Evolutionary conservation across 2,113 vertebrate species (phyloP).

Genomic region (Onychostruthus taczanowskii): DNA sequence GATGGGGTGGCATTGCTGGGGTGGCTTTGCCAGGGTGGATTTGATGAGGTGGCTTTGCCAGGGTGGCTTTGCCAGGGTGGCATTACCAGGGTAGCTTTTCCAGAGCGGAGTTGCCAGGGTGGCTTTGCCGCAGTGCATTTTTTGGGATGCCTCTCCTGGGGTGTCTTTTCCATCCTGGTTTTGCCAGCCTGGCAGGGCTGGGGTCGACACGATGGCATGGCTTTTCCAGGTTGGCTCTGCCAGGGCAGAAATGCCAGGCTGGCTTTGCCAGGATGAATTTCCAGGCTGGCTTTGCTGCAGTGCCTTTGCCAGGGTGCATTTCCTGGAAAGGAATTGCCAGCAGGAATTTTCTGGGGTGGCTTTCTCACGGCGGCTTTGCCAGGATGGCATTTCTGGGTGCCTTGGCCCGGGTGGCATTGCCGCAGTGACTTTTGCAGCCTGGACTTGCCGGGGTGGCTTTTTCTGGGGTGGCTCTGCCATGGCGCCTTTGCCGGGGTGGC

Average conservation of each 20-base stretch:
- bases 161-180: too few relatives aligned
- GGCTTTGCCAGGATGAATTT: too few relatives aligned
- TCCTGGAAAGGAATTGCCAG: fast-evolving
- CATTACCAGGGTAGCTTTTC: not conserved
- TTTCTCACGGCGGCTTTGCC: not conserved
- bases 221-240: too few relatives aligned
- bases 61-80: fast-evolving
- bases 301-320: too few relatives aligned
- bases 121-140: too few relatives aligned
- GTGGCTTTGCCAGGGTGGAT: fast-evolving
- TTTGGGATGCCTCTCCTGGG: too few relatives aligned
- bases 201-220: too few relatives aligned
- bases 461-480: not conserved
- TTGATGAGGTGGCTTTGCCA: not conserved
- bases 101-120: too few relatives aligned
- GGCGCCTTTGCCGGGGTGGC: not conserved
- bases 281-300: not conserved
- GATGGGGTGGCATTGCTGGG: too few relatives aligned
- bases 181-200: too few relatives aligned
- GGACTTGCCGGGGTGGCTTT: not conserved
- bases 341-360: fast-evolving
- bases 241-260: not conserved
- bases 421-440: not conserved
- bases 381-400: fast-evolving
- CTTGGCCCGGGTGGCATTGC: not conserved